phyloP scores from a whole-genome alignment of 2,113 vertebrate genomes.

The Notarius quadriscutis region DNA sequence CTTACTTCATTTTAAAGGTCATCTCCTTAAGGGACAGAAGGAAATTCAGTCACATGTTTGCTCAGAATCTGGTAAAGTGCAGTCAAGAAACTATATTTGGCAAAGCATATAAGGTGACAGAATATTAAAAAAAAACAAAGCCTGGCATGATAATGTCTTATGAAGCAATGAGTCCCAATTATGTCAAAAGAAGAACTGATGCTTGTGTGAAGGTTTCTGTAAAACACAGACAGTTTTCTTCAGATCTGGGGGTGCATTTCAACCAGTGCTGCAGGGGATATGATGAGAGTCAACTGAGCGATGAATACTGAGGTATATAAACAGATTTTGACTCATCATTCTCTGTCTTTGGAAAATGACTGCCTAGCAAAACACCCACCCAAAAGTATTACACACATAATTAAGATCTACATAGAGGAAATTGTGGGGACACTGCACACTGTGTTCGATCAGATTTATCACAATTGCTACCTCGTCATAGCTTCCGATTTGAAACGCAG shows the following conservation, averaged over 20 bases:
- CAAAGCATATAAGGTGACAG: background rate
- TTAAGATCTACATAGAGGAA: background rate
- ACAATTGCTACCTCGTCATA: background rate
- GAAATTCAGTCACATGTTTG: background rate
- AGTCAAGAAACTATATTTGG: background rate
- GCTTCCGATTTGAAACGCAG: background rate
- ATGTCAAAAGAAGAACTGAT: background rate
- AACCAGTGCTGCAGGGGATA: background rate
- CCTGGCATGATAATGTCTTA: background rate
- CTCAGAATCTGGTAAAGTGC: background rate
- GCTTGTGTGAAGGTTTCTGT: background rate
- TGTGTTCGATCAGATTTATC: background rate
- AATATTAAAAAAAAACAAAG: background rate
- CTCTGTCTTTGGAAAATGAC: background rate
- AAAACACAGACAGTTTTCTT: background rate
- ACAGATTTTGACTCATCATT: conserved; percentile 1
- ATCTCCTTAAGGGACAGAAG: background rate
- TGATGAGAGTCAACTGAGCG: background rate
- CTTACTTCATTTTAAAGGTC: background rate
- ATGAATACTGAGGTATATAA: background rate
- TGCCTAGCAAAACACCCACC: background rate
- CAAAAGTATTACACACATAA: background rate
- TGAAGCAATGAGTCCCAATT: conserved; percentile 9
- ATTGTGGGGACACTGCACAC: background rate
- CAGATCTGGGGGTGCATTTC: background rate